These are phyloP conservation scores for Palythoa heliodiscus DNA, from an alignment of 92 coral and sea anemone genomes.

Conservation along the genomic window DNA sequence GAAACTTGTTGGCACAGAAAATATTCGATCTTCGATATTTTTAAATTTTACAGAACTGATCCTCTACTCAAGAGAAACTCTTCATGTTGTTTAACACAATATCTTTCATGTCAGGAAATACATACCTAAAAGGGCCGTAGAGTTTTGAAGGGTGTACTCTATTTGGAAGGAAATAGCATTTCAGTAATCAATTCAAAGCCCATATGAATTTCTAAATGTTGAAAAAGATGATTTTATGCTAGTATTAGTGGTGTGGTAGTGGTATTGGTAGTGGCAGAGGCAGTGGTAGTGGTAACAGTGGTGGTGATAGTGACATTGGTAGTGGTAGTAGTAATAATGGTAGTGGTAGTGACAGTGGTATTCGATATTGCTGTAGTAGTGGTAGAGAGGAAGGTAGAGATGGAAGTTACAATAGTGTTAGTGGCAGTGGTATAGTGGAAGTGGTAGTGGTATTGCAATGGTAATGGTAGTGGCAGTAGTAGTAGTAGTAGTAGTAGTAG, in stretches of 20 bases:
- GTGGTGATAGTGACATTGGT: not conserved
- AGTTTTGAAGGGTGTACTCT: constrained; percentile 75
- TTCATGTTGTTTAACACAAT: too few species aligned
- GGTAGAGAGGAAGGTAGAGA: too few species aligned
- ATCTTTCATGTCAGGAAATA: not conserved
- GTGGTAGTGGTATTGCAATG: too few species aligned
- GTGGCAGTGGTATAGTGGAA: too few species aligned
- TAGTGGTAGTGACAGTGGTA: not conserved
- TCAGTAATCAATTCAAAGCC: not conserved
- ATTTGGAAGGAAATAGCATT: not conserved
- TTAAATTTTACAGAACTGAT: too few species aligned
- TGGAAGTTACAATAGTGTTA: too few species aligned
- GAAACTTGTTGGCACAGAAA: too few species aligned
- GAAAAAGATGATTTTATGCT: not conserved
- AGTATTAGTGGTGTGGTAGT: not conserved
- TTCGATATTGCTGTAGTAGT: not conserved
- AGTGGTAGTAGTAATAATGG: not conserved
- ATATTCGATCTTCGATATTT: too few species aligned
- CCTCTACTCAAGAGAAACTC: too few species aligned
- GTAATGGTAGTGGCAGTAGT: too few species aligned
- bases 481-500: too few species aligned
- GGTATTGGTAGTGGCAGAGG: not conserved
- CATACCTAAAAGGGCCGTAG: constrained; percentile 85
- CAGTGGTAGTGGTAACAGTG: not conserved
- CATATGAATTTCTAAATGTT: not conserved